A percentile compares a stretch with the other conserved stretches of the same genome.
phyloP scores from a whole-genome alignment of 2,888 invertebrate species.

The Eupithecia exiguata region DNA sequence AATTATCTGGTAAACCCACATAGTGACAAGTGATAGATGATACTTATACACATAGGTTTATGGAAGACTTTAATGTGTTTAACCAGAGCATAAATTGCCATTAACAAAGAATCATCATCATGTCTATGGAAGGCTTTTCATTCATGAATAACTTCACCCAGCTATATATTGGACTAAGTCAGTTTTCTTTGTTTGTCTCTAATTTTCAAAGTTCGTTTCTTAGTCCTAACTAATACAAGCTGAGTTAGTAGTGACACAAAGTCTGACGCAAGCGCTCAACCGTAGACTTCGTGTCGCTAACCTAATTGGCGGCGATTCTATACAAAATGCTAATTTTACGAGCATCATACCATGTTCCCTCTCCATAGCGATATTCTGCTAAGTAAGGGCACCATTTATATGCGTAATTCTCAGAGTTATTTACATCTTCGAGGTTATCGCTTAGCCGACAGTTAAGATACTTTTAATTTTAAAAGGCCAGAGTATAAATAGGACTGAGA shows the following conservation, averaged over 20 bases:
- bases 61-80: too few relatives aligned
- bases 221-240: constrained; percentile 9
- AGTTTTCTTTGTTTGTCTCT: background rate
- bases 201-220: background rate
- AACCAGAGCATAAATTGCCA: too few relatives aligned
- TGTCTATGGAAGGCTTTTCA: too few relatives aligned
- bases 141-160: background rate
- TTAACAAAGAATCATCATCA: too few relatives aligned
- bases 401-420: constrained; percentile 43
- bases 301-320: constrained; percentile 77
- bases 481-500: constrained; percentile 6
- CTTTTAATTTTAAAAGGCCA: constrained; percentile 10
- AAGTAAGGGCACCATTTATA: constrained; percentile 46
- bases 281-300: constrained; percentile 68
- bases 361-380: constrained; percentile 46
- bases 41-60: background rate
- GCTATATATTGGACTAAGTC: background rate
- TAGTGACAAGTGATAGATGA: background rate
- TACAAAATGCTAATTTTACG: constrained; percentile 75
- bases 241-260: constrained; percentile 44
- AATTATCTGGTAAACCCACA: constrained; percentile 15
- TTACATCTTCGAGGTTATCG: constrained; percentile 28
- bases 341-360: constrained; percentile 54
- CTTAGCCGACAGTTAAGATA: constrained; percentile 15
- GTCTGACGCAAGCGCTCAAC: constrained; percentile 46